phyloP scores from a whole-genome alignment of 2,888 invertebrate genomes.

The Hydroisotoma schaefferi region DNA sequence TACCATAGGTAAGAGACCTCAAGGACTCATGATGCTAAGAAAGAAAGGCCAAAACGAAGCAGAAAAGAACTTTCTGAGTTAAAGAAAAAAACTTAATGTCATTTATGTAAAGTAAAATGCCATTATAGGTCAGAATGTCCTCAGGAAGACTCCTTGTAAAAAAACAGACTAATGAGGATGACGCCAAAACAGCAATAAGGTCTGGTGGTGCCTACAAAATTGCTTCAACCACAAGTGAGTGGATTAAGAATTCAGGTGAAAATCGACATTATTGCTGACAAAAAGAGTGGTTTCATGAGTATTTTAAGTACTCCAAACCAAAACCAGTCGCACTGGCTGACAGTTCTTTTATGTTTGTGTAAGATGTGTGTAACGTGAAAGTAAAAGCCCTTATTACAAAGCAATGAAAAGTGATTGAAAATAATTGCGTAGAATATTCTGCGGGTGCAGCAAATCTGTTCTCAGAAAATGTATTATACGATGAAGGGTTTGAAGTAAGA shows the following conservation, averaged over 20 bases:
- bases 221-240: neutral
- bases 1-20: neutral
- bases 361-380: constrained; percentile 18
- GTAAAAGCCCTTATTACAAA: constrained; percentile 17
- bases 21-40: neutral
- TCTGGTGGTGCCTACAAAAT: constrained; percentile 4
- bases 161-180: too few species aligned
- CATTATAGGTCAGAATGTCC: neutral
- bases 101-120: neutral
- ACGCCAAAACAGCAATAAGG: too few species aligned
- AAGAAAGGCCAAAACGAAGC: neutral
- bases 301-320: constrained; percentile 17
- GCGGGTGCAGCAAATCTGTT: constrained; percentile 24
- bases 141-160: too few species aligned
- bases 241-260: constrained; percentile 27
- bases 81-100: neutral
- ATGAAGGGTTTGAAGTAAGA: constrained; percentile 21
- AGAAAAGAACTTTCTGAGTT: neutral
- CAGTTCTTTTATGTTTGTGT: neutral
- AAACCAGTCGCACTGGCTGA: constrained; percentile 17
- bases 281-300: constrained; percentile 23
- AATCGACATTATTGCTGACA: constrained; percentile 22
- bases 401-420: constrained; percentile 18
- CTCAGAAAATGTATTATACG: constrained; percentile 29
- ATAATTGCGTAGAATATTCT: constrained; percentile 22